Percentiles rank a stretch among this genome's conserved stretches.
Conservation (phyloP, 2,797 vertebrate genomes). For the Hylomyscus alleni region DNA sequence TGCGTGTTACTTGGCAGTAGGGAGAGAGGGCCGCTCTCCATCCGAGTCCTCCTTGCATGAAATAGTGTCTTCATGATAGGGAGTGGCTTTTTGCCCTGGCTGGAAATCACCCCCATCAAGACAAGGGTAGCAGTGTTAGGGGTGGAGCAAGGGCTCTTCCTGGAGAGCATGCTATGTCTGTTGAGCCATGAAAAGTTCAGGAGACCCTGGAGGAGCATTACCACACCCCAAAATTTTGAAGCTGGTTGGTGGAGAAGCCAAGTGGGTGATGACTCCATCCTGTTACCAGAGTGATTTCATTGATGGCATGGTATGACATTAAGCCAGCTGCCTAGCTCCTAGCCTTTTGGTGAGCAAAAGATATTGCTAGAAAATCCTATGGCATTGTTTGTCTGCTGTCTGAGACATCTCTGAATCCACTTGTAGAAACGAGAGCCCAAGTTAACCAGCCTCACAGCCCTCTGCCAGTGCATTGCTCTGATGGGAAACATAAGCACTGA, state of each 20-base stretch:
- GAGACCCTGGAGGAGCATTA: neutral
- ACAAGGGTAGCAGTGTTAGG: neutral
- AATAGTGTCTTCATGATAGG: neutral
- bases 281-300: neutral
- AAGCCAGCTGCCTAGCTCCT: fast-evolving
- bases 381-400: neutral
- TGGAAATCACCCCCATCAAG: neutral
- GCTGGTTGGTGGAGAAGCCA: neutral
- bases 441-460: slow-evolving; percentile 76
- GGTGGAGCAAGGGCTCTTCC: neutral
- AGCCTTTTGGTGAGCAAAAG: neutral
- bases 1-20: fast-evolving
- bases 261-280: neutral
- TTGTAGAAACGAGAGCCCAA: slow-evolving; percentile 86
- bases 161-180: neutral
- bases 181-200: neutral
- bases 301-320: neutral
- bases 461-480: slow-evolving; percentile 87
- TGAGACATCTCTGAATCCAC: neutral
- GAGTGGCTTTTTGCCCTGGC: neutral
- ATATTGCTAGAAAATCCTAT: neutral
- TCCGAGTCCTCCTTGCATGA: neutral
- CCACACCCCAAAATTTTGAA: neutral
- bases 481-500: slow-evolving; percentile 91
- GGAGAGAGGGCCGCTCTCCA: neutral